Percentiles rank a stretch among this genome's conserved stretches.
Evolutionary conservation across 2,888 invertebrate species (phyloP).

Genomic region (Coremacera marginata): DNA sequence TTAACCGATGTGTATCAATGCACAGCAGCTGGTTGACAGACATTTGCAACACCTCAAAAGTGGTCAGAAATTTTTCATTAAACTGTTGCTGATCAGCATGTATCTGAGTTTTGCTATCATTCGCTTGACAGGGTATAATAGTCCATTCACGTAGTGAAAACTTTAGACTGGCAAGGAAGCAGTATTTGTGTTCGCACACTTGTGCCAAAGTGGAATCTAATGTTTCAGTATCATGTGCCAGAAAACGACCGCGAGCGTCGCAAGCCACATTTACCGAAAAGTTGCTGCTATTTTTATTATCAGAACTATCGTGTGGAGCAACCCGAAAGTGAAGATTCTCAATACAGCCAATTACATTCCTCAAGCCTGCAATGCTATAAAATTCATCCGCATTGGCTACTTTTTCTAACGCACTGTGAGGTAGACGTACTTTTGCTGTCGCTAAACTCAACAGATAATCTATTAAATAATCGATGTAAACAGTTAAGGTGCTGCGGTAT

Average conservation of each 20-base stretch:
- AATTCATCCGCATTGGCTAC: background rate
- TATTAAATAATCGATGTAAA: background rate
- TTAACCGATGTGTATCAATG: conserved; percentile 7
- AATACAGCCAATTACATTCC: conserved; percentile 23
- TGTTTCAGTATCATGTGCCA: conserved; percentile 7
- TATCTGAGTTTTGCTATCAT: background rate
- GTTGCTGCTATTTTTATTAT: background rate
- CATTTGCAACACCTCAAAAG: background rate
- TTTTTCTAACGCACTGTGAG: background rate
- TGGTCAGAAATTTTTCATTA: conserved; percentile 18
- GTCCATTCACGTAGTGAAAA: conserved; percentile 27
- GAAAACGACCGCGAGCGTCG: conserved; percentile 14
- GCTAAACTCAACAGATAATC: conserved; percentile 6
- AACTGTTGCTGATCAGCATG: conserved; percentile 19
- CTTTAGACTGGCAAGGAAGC: conserved; percentile 18
- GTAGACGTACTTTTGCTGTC: background rate
- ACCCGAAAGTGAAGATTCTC: background rate
- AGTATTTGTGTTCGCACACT: conserved; percentile 6
- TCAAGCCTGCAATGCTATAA: background rate
- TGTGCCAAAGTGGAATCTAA: conserved; percentile 1
- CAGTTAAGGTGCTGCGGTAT: background rate
- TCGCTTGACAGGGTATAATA: conserved; percentile 2
- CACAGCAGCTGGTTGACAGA: background rate
- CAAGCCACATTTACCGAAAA: conserved; percentile 7
- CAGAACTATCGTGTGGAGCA: background rate